phyloP scores from a whole-genome alignment of 2,888 invertebrate genomes.

The Nomada goodeniana region DNA sequence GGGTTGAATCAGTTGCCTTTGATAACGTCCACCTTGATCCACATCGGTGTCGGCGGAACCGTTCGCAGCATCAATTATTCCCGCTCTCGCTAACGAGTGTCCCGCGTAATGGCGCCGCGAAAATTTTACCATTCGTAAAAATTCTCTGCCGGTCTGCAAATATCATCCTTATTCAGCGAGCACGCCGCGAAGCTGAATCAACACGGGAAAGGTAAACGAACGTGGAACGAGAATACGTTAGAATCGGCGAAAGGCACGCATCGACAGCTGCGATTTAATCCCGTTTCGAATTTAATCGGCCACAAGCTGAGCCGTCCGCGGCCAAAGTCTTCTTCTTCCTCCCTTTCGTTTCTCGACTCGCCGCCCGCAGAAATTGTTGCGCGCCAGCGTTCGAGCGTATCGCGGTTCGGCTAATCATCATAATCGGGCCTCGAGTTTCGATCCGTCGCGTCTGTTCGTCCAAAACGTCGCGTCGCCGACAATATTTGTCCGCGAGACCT shows the following conservation, averaged over 20 bases:
- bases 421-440: neutral
- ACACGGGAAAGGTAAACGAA: constrained; percentile 21
- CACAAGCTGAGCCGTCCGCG: neutral
- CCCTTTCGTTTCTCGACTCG: neutral
- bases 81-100: neutral
- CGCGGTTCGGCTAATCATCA: constrained; percentile 5
- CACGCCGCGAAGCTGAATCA: neutral
- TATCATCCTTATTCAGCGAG: neutral
- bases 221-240: neutral
- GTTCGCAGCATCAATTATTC: neutral
- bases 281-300: constrained; percentile 16
- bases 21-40: constrained; percentile 11
- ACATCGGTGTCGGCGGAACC: neutral
- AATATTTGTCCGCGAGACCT: neutral
- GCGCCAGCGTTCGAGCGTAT: neutral
- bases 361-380: neutral
- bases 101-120: neutral
- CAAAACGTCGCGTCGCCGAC: neutral
- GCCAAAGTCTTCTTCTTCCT: neutral
- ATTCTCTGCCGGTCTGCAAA: too few relatives aligned
- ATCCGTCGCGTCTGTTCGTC: neutral
- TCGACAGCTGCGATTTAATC: neutral
- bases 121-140: too few relatives aligned
- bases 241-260: neutral
- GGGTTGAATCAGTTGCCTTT: constrained; percentile 53